phyloP scores from a whole-genome alignment of 2,888 invertebrate genomes.

The Meteorus colon region DNA sequence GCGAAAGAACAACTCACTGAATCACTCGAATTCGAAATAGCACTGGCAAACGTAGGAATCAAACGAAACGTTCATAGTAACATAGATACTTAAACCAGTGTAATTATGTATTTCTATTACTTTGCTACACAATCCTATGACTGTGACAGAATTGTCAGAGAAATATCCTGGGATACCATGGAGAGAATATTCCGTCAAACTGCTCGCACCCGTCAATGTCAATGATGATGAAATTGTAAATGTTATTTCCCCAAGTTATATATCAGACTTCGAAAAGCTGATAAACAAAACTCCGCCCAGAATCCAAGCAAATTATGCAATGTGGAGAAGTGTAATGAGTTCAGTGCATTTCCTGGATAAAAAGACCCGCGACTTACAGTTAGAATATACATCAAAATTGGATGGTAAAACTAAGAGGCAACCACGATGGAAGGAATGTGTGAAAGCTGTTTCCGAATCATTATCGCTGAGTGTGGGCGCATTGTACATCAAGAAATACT shows the following conservation, averaged over 20 bases:
- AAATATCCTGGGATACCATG: slow-evolving; percentile 89
- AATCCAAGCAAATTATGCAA: slow-evolving; percentile 89
- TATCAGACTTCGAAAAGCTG: slow-evolving; percentile 81
- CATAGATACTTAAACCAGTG: background rate
- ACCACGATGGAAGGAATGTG: slow-evolving; percentile 93
- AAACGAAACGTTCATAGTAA: background rate
- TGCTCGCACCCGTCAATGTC: slow-evolving; percentile 79
- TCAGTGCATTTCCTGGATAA: slow-evolving; percentile 88
- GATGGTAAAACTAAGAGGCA: slow-evolving; percentile 90
- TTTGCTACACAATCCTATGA: slow-evolving; percentile 93
- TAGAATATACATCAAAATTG: slow-evolving; percentile 86
- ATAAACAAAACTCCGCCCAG: slow-evolving; percentile 78
- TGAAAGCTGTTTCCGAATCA: slow-evolving; percentile 82
- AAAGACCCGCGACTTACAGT: slow-evolving; percentile 83
- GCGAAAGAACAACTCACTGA: slow-evolving; percentile 81
- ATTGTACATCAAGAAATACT: slow-evolving; percentile 90
- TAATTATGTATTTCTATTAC: background rate
- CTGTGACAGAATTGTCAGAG: slow-evolving; percentile 82
- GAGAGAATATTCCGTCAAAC: slow-evolving; percentile 86
- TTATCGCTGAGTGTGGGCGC: slow-evolving; percentile 82
- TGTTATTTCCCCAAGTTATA: slow-evolving; percentile 88
- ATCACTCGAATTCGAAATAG: slow-evolving; percentile 90
- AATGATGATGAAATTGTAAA: slow-evolving; percentile 84
- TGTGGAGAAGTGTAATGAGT: slow-evolving; percentile 92
- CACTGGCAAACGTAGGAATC: slow-evolving; percentile 89